These are phyloP conservation scores for Tetragnatha montana DNA, from an alignment of 2,888 invertebrate species.

Conservation along the genomic window DNA sequence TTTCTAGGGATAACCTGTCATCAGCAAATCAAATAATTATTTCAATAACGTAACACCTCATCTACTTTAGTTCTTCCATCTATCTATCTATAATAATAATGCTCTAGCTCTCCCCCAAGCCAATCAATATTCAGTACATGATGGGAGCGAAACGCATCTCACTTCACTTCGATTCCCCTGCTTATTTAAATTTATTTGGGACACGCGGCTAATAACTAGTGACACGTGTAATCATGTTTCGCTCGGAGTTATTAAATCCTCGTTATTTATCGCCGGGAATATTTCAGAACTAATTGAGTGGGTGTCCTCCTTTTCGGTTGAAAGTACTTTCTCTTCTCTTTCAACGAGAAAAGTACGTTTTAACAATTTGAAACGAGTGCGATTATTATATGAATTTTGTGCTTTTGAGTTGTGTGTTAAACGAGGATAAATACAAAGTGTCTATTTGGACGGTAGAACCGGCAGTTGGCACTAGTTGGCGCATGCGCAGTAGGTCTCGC, in stretches of 20 bases:
- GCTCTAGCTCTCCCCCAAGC: no score
- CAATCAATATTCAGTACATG: no score
- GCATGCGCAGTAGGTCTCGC: no score
- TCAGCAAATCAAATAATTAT: no score
- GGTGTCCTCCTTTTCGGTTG: neutral
- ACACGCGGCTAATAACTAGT: neutral
- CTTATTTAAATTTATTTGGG: neutral
- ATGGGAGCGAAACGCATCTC: neutral
- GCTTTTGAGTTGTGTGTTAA: neutral
- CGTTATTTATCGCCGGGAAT: neutral
- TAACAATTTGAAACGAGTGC: neutral
- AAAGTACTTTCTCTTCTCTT: neutral
- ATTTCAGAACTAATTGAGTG: neutral
- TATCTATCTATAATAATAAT: no score
- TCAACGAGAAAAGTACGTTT: neutral
- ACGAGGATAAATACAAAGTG: no score
- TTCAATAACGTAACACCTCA: no score
- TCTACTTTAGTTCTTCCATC: no score
- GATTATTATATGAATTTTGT: neutral
- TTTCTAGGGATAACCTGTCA: no score
- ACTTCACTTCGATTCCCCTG: neutral
- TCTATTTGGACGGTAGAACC: no score
- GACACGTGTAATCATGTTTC: neutral
- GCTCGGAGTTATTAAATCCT: neutral
- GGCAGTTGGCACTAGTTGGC: no score